phyloP scores from a whole-genome alignment of 2,888 invertebrate genomes.

The Temnothorax rugatulus region DNA sequence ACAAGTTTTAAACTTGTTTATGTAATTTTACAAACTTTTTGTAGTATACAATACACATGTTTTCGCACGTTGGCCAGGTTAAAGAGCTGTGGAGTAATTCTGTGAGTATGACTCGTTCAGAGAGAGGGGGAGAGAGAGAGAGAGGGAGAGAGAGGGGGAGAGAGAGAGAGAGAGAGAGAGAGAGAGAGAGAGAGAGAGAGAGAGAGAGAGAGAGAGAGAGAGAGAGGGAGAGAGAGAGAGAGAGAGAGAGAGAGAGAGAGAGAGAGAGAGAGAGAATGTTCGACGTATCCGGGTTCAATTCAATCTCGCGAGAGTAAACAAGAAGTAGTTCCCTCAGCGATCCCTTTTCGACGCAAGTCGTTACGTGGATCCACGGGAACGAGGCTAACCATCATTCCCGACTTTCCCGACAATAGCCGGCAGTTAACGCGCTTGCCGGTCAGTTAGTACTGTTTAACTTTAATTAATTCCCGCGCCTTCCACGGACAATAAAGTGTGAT shows the following conservation, averaged over 20 bases:
- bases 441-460: conserved; percentile 82
- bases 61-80: background rate
- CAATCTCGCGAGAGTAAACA: conserved; percentile 43
- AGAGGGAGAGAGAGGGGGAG: background rate
- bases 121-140: background rate
- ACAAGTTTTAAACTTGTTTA: background rate
- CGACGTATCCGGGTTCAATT: conserved; percentile 24
- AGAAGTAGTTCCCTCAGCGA: background rate
- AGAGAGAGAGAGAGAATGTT: background rate
- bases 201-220: background rate
- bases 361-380: conserved; percentile 32
- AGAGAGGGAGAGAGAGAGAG: background rate
- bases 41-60: background rate
- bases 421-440: conserved; percentile 78
- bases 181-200: background rate
- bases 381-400: conserved; percentile 43
- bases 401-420: conserved; percentile 69
- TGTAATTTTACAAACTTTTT: background rate
- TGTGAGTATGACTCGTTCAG: background rate
- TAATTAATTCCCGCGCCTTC: conserved; percentile 79
- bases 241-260: background rate
- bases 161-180: background rate
- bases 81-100: conserved; percentile 3
- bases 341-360: conserved; percentile 38
- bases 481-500: conserved; percentile 78